Evolutionary conservation across 1,140 invertebrate genomes (phyloP).

Genomic region (Dermatophagoides farinae): DNA sequence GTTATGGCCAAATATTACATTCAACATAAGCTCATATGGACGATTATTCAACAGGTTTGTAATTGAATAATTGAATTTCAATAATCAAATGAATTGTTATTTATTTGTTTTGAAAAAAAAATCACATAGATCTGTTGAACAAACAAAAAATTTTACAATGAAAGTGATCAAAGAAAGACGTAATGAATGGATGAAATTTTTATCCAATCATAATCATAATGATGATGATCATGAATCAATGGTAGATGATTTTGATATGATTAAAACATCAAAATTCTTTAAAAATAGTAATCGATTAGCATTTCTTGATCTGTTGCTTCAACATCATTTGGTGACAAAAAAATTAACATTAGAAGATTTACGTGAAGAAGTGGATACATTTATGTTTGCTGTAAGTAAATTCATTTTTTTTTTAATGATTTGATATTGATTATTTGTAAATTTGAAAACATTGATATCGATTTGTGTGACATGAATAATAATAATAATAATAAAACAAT

Average conservation of each 20-base stretch:
- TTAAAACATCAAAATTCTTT: constrained; percentile 39
- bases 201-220: neutral
- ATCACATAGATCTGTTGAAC: constrained; percentile 1
- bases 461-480: neutral
- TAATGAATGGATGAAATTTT: constrained; percentile 8
- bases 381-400: constrained; percentile 34
- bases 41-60: constrained; percentile 8
- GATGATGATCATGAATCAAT: neutral
- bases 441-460: too few species aligned
- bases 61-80: neutral
- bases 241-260: neutral
- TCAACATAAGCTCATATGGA: constrained; percentile 1
- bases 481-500: too few species aligned
- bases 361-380: constrained; percentile 60
- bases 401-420: neutral
- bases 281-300: constrained; percentile 2
- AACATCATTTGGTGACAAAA: constrained; percentile 26
- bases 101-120: neutral
- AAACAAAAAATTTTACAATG: constrained; percentile 16
- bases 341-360: constrained; percentile 40
- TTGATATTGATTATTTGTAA: too few species aligned
- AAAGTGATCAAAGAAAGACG: constrained; percentile 15
- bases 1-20: constrained; percentile 13
- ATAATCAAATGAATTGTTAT: neutral
- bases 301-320: constrained; percentile 29